Evolutionary conservation across 2,888 invertebrate species (phyloP).

Genomic region (Esperia sulphurella): DNA sequence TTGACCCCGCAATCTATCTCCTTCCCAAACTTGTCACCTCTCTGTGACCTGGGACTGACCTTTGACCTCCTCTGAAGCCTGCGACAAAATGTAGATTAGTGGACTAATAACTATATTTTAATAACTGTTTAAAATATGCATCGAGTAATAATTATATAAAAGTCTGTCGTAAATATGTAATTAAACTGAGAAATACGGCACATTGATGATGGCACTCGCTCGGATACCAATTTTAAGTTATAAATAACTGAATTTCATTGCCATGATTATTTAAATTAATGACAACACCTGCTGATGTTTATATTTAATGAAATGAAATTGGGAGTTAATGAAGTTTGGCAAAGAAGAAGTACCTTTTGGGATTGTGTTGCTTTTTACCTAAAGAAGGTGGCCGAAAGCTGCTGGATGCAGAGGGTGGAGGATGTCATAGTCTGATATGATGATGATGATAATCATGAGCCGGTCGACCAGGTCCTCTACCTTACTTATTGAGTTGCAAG

Average conservation of each 20-base stretch:
- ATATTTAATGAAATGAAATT: slow-evolving; percentile 5
- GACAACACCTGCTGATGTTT: slow-evolving; percentile 6
- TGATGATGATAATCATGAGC: too few species aligned
- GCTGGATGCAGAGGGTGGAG: not conserved
- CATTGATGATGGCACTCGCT: not conserved
- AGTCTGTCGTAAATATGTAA: slow-evolving; percentile 4
- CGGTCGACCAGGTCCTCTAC: too few species aligned
- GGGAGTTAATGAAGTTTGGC: not conserved
- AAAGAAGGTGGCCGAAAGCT: not conserved
- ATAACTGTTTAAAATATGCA: slow-evolving; percentile 6
- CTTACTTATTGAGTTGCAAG: too few species aligned
- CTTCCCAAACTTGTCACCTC: too few species aligned
- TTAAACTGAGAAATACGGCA: slow-evolving; percentile 2
- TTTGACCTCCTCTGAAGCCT: not conserved
- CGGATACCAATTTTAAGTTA: slow-evolving; percentile 9
- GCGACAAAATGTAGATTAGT: not conserved
- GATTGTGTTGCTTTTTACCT: not conserved
- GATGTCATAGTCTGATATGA: too few species aligned
- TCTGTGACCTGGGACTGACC: too few species aligned
- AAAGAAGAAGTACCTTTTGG: not conserved
- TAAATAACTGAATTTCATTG: slow-evolving; percentile 11
- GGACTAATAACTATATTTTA: not conserved
- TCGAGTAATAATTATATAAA: not conserved
- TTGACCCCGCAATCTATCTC: too few species aligned
- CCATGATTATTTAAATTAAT: slow-evolving; percentile 5